Conservation (phyloP, 2,888 invertebrate genomes). For the Plagiodera versicolora region DNA sequence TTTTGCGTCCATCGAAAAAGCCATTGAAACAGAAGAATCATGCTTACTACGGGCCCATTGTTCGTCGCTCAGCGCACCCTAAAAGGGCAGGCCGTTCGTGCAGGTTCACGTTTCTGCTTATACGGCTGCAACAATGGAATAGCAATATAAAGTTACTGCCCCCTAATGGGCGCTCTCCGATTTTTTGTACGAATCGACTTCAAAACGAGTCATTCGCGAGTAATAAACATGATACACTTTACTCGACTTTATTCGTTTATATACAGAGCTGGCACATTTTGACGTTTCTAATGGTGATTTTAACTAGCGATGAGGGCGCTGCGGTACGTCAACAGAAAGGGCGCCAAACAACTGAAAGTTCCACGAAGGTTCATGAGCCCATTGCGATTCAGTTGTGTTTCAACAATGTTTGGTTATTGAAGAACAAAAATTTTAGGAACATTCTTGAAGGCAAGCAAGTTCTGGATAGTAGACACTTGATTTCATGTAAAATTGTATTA, state of each 20-base stretch:
- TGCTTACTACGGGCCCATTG: constrained; percentile 23
- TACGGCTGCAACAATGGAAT: constrained; percentile 16
- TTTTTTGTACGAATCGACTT: background rate
- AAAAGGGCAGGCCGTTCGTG: constrained; percentile 25
- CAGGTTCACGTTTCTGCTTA: constrained; percentile 25
- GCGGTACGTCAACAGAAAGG: too few species aligned
- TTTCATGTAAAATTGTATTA: too few species aligned
- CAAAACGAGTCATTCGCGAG: background rate
- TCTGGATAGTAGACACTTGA: too few species aligned
- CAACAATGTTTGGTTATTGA: too few species aligned
- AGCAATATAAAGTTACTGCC: constrained; percentile 8
- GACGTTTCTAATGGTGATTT: too few species aligned
- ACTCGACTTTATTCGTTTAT: background rate
- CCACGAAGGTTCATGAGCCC: too few species aligned
- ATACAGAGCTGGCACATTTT: background rate
- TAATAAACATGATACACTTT: background rate
- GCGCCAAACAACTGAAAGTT: too few species aligned
- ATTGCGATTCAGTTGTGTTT: too few species aligned
- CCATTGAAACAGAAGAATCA: constrained; percentile 19
- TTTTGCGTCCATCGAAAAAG: background rate
- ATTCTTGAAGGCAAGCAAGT: too few species aligned
- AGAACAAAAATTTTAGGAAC: too few species aligned
- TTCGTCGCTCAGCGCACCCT: constrained; percentile 25
- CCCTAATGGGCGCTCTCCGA: background rate
- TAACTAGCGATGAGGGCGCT: too few species aligned